Percentiles rank a stretch among this genome's conserved stretches.
phyloP scores from a whole-genome alignment of 2,888 invertebrate species.

The Sipha maydis region DNA sequence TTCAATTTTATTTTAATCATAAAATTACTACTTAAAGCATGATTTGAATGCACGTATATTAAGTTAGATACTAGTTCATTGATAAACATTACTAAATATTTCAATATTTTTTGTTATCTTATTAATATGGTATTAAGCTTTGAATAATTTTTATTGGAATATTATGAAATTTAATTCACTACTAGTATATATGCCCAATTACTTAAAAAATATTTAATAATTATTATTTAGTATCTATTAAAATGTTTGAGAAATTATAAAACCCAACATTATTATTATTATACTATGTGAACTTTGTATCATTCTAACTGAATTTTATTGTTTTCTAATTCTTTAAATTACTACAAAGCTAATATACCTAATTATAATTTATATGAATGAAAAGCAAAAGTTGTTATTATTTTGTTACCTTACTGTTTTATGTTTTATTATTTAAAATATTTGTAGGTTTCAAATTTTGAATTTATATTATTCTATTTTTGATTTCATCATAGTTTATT shows the following conservation, averaged over 20 bases:
- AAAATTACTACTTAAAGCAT: not conserved
- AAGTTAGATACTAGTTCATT: not conserved
- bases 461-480: not conserved
- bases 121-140: too few relatives aligned
- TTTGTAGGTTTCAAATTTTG: not conserved
- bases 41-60: constrained; percentile 33
- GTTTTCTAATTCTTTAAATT: not conserved
- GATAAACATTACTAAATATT: not conserved
- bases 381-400: not conserved
- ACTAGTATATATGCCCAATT: not conserved
- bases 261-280: not conserved
- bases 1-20: not conserved
- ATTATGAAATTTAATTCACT: not conserved
- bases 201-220: too few relatives aligned
- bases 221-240: not conserved
- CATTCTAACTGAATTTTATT: not conserved
- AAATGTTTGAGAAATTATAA: not conserved
- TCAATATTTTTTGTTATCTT: not conserved
- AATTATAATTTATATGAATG: not conserved
- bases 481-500: not conserved
- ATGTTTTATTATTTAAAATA: too few relatives aligned
- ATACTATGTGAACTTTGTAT: not conserved
- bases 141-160: not conserved
- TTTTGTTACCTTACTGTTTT: too few relatives aligned
- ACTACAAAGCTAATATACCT: not conserved